These are phyloP conservation scores for Armadillidium nasatum DNA, from an alignment of 1,140 invertebrate genomes.

Conservation along the genomic window DNA sequence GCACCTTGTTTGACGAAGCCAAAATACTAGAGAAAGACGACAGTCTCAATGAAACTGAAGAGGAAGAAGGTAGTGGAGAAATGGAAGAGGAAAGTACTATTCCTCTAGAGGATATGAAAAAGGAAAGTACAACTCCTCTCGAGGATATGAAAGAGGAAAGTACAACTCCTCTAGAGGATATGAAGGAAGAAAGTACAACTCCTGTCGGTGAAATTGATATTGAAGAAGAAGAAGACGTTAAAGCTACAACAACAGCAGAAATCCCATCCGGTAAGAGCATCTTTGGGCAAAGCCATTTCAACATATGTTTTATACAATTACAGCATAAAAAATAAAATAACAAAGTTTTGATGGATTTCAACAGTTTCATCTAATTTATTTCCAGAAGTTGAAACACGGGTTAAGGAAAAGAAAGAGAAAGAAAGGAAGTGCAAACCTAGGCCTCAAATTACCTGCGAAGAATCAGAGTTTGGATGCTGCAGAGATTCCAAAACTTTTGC, in stretches of 20 bases:
- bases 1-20: background rate
- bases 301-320: too few species aligned
- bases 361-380: background rate
- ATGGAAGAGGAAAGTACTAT: background rate
- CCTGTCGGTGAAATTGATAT: too few species aligned
- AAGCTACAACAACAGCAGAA: slow-evolving; percentile 10
- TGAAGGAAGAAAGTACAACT: background rate
- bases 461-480: slow-evolving; percentile 79
- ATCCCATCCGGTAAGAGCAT: too few species aligned
- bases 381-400: background rate
- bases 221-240: slow-evolving; percentile 6
- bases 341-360: background rate
- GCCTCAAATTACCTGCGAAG: slow-evolving; percentile 56
- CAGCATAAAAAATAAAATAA: too few species aligned
- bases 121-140: background rate
- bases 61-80: background rate
- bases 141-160: background rate
- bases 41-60: background rate
- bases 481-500: slow-evolving; percentile 74
- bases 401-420: background rate
- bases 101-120: background rate
- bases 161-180: background rate
- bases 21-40: background rate
- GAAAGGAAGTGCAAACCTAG: slow-evolving; percentile 34
- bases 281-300: too few species aligned